phyloP scores from a whole-genome alignment of 2,888 invertebrate genomes.

The Stenodema calcarata region DNA sequence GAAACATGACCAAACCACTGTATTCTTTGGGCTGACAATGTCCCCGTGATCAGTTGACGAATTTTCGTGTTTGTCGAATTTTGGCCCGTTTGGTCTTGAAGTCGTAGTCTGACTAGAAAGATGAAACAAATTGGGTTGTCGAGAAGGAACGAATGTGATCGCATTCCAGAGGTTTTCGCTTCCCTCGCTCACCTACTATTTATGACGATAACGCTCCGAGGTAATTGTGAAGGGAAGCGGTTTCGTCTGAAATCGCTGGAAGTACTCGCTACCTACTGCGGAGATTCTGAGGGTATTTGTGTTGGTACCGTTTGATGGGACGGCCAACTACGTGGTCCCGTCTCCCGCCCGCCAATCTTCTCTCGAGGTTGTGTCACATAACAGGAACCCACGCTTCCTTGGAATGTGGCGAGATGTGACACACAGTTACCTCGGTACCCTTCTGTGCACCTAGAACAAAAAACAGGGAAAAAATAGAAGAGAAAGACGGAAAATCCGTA shows the following conservation, averaged over 20 bases:
- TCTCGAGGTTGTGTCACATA: not conserved
- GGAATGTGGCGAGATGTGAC: conserved; percentile 2
- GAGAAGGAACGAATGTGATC: not conserved
- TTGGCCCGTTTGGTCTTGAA: no score
- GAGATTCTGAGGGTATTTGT: not conserved
- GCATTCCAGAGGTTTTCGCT: not conserved
- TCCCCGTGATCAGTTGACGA: no score
- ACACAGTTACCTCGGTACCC: not conserved
- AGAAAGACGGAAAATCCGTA: no score
- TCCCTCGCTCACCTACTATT: not conserved
- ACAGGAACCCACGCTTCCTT: not conserved
- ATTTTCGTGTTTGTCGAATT: no score
- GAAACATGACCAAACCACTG: no score
- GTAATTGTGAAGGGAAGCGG: not conserved
- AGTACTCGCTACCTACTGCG: not conserved
- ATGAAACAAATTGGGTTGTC: not conserved
- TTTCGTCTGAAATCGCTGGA: not conserved
- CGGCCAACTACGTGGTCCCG: not conserved
- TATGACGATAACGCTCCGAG: not conserved
- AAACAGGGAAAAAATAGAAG: not conserved
- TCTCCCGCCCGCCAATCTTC: not conserved
- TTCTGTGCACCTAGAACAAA: not conserved
- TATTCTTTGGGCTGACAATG: no score
- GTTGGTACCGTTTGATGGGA: not conserved
- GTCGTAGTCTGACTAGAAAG: not conserved